A percentile compares a stretch with the other conserved stretches of the same genome.
These are phyloP conservation scores for Pammene fasciana DNA, from an alignment of 2,888 invertebrate genomes.

Conservation along the genomic window DNA sequence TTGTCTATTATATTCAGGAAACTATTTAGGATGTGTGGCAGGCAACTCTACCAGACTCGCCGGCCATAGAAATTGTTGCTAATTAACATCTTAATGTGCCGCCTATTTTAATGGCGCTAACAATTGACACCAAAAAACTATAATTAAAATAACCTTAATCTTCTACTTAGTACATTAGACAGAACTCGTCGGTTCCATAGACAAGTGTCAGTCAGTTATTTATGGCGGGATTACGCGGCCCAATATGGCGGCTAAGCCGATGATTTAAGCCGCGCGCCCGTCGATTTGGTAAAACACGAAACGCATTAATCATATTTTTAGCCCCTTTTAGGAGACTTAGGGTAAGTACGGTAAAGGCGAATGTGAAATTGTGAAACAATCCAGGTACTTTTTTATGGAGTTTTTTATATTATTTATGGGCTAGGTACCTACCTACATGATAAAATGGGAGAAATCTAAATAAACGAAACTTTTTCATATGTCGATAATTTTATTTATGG, in stretches of 20 bases:
- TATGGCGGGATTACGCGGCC: constrained; percentile 72
- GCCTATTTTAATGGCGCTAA: too few relatives aligned
- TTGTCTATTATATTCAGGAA: too few relatives aligned
- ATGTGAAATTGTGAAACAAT: constrained; percentile 46
- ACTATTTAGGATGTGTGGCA: too few relatives aligned
- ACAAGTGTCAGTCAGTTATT: constrained; percentile 70
- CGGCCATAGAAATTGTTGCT: too few relatives aligned
- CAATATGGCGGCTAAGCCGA: constrained; percentile 73
- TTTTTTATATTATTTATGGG: constrained; percentile 19
- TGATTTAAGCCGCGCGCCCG: constrained; percentile 73
- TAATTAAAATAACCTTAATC: background rate
- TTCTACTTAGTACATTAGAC: constrained; percentile 17
- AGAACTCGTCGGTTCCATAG: constrained; percentile 56
- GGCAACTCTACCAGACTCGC: too few relatives aligned
- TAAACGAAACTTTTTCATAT: background rate
- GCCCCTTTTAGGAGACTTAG: constrained; percentile 57
- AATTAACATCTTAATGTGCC: too few relatives aligned
- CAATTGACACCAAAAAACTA: too few relatives aligned
- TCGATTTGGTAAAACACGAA: constrained; percentile 66
- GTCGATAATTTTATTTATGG: too few relatives aligned
- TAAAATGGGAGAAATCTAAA: background rate
- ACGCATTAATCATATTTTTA: constrained; percentile 71
- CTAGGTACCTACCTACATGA: background rate
- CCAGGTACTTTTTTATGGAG: constrained; percentile 41
- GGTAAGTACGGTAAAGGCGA: constrained; percentile 46